phyloP scores from a whole-genome alignment of 2,888 invertebrate genomes.

The Machimus atricapillus region DNA sequence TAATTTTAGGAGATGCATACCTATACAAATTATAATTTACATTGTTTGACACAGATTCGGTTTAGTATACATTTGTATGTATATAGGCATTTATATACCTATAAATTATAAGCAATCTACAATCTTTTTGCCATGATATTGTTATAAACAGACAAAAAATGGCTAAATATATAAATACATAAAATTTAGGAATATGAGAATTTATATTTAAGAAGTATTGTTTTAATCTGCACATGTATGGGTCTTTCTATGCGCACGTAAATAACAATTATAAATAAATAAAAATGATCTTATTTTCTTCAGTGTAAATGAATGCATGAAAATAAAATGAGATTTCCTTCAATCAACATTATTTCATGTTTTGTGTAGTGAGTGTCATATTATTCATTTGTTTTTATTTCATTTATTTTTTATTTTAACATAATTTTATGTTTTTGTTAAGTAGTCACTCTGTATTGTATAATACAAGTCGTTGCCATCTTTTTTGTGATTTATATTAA shows the following conservation, averaged over 20 bases:
- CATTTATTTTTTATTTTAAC: not conserved
- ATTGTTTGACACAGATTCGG: not conserved
- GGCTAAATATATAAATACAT: slow-evolving; percentile 37
- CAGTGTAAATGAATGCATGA: slow-evolving; percentile 47
- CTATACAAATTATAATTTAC: not conserved
- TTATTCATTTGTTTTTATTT: not conserved
- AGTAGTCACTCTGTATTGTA: not conserved
- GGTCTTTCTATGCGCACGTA: slow-evolving; percentile 40
- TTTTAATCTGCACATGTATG: slow-evolving; percentile 32
- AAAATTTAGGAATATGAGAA: slow-evolving; percentile 13
- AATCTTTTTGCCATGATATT: slow-evolving; percentile 40
- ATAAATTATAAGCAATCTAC: slow-evolving; percentile 31
- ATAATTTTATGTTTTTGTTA: not conserved
- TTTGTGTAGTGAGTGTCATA: slow-evolving; percentile 9
- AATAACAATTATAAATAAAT: slow-evolving; percentile 40
- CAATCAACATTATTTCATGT: slow-evolving; percentile 33
- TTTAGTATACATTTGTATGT: not conserved
- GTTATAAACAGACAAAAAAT: slow-evolving; percentile 24
- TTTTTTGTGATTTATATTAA: not conserved
- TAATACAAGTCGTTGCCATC: not conserved
- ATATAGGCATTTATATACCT: slow-evolving; percentile 41
- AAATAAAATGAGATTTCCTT: slow-evolving; percentile 41
- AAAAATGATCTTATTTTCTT: slow-evolving; percentile 38
- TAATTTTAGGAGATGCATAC: not conserved
- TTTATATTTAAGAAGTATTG: slow-evolving; percentile 15